phyloP scores from a whole-genome alignment of 2,888 invertebrate species.

The Myopa testacea region DNA sequence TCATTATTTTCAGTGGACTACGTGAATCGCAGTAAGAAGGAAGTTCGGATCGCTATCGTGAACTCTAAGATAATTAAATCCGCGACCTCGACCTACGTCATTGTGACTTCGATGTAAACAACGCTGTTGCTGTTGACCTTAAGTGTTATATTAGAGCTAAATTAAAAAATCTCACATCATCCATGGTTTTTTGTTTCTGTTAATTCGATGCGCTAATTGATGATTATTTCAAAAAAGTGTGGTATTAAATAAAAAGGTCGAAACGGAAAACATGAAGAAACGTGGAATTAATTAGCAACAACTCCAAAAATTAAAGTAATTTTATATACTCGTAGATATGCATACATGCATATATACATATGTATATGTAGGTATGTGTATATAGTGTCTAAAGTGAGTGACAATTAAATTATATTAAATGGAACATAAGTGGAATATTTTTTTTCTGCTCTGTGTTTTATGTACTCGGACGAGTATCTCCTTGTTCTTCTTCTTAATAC shows the following conservation, averaged over 20 bases:
- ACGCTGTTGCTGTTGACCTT: not conserved
- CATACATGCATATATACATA: no score
- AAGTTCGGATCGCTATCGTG: no score
- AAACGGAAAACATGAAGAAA: not conserved
- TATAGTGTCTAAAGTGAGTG: no score
- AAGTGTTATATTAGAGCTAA: not conserved
- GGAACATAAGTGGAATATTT: not conserved
- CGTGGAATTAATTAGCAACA: not conserved
- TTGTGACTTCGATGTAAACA: not conserved
- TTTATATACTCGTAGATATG: not conserved
- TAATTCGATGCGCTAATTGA: not conserved
- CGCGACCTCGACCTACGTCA: not conserved
- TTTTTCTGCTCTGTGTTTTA: not conserved
- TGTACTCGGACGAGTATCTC: not conserved
- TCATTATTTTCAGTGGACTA: no score
- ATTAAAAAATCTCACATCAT: not conserved
- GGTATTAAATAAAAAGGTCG: not conserved
- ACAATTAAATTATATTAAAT: no score
- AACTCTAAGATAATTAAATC: no score
- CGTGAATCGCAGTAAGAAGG: no score
- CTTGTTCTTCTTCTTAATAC: not conserved
- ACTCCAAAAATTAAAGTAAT: not conserved
- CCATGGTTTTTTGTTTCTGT: no score
- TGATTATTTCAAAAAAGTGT: not conserved
- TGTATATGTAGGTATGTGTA: no score